Conservation (phyloP, 1,140 invertebrate species). For the Monomorium pharaonis region DNA sequence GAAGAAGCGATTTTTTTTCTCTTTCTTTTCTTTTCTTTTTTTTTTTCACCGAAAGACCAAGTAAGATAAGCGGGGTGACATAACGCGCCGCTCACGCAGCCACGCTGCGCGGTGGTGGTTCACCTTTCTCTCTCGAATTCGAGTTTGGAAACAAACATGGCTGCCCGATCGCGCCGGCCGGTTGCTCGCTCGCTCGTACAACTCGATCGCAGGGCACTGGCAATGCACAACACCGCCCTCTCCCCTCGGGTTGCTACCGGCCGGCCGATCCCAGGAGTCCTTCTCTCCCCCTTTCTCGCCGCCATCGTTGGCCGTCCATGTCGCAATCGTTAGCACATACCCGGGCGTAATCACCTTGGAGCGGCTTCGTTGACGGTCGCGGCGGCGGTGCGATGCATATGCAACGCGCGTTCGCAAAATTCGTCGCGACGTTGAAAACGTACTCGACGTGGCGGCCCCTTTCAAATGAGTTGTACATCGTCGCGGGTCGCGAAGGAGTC, state of each 20-base stretch:
- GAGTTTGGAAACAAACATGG: slow-evolving; percentile 69
- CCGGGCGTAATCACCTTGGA: slow-evolving; percentile 70
- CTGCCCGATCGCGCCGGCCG: slow-evolving; percentile 49
- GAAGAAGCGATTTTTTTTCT: slow-evolving; percentile 5
- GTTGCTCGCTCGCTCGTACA: slow-evolving; percentile 50
- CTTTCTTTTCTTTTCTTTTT: no score
- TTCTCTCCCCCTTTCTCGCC: slow-evolving; percentile 22
- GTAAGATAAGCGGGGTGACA: slow-evolving; percentile 37
- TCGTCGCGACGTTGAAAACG: slow-evolving; percentile 32
- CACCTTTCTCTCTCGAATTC: slow-evolving; percentile 72
- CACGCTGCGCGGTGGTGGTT: slow-evolving; percentile 10
- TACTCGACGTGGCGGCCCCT: slow-evolving; percentile 43
- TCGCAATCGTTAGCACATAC: slow-evolving; percentile 70
- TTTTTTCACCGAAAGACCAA: background rate
- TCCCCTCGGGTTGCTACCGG: background rate
- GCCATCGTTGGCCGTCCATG: slow-evolving; percentile 58
- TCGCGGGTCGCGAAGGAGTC: slow-evolving; percentile 23
- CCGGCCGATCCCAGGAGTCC: background rate
- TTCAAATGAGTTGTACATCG: slow-evolving; percentile 48
- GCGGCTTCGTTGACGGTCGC: slow-evolving; percentile 43
- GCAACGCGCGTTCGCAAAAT: slow-evolving; percentile 62
- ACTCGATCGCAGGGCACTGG: slow-evolving; percentile 58
- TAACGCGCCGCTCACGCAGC: slow-evolving; percentile 19
- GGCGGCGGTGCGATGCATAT: slow-evolving; percentile 58
- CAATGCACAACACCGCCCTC: slow-evolving; percentile 54